phyloP scores from a whole-genome alignment of 2,113 vertebrate species.

The Ammospiza caudacuta region DNA sequence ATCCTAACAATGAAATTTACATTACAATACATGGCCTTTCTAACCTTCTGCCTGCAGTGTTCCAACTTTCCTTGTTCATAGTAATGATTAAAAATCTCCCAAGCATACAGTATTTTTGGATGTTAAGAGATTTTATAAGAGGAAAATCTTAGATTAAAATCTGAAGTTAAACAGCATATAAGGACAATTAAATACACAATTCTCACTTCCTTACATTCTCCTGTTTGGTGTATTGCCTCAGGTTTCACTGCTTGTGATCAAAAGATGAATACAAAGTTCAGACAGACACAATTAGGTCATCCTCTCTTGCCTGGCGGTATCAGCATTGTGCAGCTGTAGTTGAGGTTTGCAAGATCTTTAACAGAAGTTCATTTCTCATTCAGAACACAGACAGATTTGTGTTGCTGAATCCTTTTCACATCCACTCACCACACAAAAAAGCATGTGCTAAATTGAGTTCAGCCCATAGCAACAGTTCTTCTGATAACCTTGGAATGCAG shows the following conservation, averaged over 20 bases:
- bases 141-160: not conserved
- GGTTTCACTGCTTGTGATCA: constrained; percentile 18
- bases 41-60: not conserved
- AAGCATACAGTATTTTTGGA: not conserved
- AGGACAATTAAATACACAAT: not conserved
- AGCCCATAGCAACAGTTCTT: constrained; percentile 29
- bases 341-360: constrained; percentile 44
- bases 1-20: constrained; percentile 12
- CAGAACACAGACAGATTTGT: constrained; percentile 53
- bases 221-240: not conserved
- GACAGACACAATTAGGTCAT: constrained; percentile 29
- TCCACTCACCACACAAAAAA: constrained; percentile 34
- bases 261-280: constrained; percentile 29
- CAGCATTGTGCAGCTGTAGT: constrained; percentile 40
- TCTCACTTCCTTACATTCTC: not conserved
- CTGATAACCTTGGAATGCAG: constrained; percentile 52
- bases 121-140: not conserved
- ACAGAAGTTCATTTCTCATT: constrained; percentile 59
- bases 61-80: not conserved
- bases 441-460: constrained; percentile 47
- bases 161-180: not conserved
- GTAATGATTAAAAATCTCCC: constrained; percentile 13
- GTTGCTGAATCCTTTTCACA: constrained; percentile 50
- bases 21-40: constrained; percentile 27
- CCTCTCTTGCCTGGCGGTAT: not conserved